Evolutionary conservation across 1,140 invertebrate genomes (phyloP), one percentile per base, ranked within the genome.

Genomic region (Chionoecetes opilio): DNA sequence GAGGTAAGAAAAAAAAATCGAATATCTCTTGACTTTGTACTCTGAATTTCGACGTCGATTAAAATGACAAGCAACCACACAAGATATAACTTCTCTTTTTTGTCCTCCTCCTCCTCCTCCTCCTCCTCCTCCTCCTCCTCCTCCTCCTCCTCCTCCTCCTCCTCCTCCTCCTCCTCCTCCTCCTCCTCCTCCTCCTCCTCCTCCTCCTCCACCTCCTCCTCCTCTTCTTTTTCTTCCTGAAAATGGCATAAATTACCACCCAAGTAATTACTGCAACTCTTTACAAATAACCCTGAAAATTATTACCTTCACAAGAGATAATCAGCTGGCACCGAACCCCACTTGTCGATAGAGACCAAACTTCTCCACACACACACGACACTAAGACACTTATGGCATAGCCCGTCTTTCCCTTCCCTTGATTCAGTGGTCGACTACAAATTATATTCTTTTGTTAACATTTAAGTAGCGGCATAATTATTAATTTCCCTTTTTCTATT

Each of bases 401-500:
- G 41, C 35, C 86, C 3, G 37, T 9, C 26, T 37, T 11, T 6
- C 14, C n/a, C 53, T 85, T 34, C 75, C 34, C 53, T 46, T 46
- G 63, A 82, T 82, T 85, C 88, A 84, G 90, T 94, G 84, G 85
- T 63, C 46, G 92, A 29, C 88, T 82, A 94, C 93, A 94, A 94
- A 94, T 94, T 91, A 94, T 94, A 94, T 82, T 91, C 93, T 91
- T 84, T 91, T 94, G 88, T 94, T 88, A 94, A 91, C 87, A 82
- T 94, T 94, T 94, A 94, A 94, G 93, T 84, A 46, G 87, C 93
- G 88, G 63, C 63, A 94, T 94, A 94, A 94, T 94, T 90, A 91
- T 91, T 94, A 94, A 94, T 94, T 94, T 94, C 93, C 93, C 82
- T 94, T 94, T 94, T 94, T 94, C 93, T 91, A 90, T 94, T 91